These are phyloP conservation scores for Rhagophthalmus giganteus DNA, from an alignment of 2,888 invertebrate genomes.

Conservation along the genomic window DNA sequence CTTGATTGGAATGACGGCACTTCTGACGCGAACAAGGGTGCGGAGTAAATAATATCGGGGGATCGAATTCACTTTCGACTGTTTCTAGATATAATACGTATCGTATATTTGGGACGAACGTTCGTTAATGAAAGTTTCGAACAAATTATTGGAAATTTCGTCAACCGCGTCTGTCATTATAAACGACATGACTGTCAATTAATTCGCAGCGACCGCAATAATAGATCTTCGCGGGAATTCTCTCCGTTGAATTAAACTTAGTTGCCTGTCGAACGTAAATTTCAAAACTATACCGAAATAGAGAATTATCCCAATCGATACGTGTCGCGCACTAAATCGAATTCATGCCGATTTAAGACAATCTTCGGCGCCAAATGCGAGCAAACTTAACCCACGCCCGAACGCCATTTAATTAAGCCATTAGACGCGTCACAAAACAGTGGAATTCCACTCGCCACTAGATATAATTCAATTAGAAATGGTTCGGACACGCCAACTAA, in stretches of 20 bases:
- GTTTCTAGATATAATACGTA: too few species aligned
- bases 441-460: slow-evolving; percentile 37
- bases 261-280: neutral
- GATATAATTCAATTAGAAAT: slow-evolving; percentile 45
- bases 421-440: slow-evolving; percentile 40
- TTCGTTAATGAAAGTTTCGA: neutral
- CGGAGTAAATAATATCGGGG: too few species aligned
- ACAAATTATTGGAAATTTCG: neutral
- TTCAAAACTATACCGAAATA: neutral
- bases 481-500: slow-evolving; percentile 42
- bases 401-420: slow-evolving; percentile 38
- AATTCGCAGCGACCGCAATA: neutral
- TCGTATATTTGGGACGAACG: neutral
- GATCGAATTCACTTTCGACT: too few species aligned
- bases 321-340: neutral
- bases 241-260: neutral
- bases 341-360: slow-evolving; percentile 16
- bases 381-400: slow-evolving; percentile 33
- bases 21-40: too few species aligned
- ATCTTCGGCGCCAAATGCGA: too few species aligned
- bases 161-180: neutral
- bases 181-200: neutral
- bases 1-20: too few species aligned
- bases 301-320: neutral
- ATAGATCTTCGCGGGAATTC: neutral